Evolutionary conservation across 2,797 vertebrate species (phyloP).

Genomic region (Melanotaenia pygmaea): DNA sequence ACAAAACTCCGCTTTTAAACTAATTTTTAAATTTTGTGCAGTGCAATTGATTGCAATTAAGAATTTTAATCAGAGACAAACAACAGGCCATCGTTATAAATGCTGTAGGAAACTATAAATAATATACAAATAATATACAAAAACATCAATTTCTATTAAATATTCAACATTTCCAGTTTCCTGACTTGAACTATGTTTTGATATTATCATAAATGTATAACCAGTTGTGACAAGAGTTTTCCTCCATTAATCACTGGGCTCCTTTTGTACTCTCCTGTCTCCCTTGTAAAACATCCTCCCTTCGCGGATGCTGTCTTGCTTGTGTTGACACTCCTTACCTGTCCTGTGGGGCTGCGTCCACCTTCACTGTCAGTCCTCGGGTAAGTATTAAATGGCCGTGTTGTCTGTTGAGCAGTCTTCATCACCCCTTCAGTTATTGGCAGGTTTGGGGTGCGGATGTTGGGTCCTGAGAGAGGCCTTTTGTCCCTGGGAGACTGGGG

Average conservation of each 20-base stretch:
- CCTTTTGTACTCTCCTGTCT: neutral
- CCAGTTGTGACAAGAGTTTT: neutral
- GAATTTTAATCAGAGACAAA: no score
- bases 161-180: no score
- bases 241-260: neutral
- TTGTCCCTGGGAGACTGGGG: slow-evolving; percentile 89
- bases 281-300: neutral
- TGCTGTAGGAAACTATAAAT: neutral
- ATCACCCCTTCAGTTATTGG: slow-evolving; percentile 82
- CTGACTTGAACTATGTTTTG: no score
- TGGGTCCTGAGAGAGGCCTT: slow-evolving; percentile 91
- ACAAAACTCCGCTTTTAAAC: no score
- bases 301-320: neutral
- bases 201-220: neutral
- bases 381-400: slow-evolving; percentile 92
- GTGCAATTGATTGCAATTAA: no score
- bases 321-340: slow-evolving; percentile 78
- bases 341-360: slow-evolving; percentile 80
- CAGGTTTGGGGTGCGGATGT: slow-evolving; percentile 87
- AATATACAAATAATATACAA: neutral
- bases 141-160: neutral
- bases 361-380: slow-evolving; percentile 89
- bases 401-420: slow-evolving; percentile 83
- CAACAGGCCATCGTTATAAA: neutral
- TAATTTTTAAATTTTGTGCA: no score